phyloP scores from a whole-genome alignment of 2,113 vertebrate genomes.

The Tetraodon nigroviridis region DNA sequence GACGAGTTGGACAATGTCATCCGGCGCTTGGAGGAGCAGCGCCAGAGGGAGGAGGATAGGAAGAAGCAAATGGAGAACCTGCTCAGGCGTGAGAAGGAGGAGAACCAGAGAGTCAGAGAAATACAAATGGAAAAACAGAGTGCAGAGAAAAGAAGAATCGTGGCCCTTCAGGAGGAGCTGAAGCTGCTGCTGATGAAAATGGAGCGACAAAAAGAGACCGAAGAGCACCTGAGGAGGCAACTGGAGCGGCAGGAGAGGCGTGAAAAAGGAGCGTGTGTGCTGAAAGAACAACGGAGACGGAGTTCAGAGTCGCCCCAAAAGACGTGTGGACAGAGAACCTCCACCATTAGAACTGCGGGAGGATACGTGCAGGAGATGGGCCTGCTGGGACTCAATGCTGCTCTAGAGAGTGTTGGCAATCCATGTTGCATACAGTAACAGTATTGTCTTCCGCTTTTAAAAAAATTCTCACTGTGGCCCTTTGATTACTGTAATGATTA shows the following conservation, averaged over 20 bases:
- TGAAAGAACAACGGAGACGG: constrained; percentile 17
- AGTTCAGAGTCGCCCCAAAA: background rate
- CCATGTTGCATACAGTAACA: constrained; percentile 44
- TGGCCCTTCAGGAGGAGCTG: constrained; percentile 39
- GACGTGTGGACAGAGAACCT: constrained; percentile 1
- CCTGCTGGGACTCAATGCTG: constrained; percentile 47
- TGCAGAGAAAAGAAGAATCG: constrained; percentile 22
- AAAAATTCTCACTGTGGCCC: no score
- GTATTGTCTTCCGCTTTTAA: background rate
- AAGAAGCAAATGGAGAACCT: constrained; percentile 26
- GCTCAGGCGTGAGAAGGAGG: constrained; percentile 31
- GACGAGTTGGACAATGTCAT: constrained; percentile 39
- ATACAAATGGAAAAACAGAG: constrained; percentile 40
- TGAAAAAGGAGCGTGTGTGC: background rate
- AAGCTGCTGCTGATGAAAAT: constrained; percentile 23
- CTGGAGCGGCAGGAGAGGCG: constrained; percentile 19
- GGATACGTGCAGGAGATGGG: constrained; percentile 57
- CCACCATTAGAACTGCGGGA: constrained; percentile 4
- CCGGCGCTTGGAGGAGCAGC: constrained; percentile 34
- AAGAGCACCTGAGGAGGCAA: constrained; percentile 31
- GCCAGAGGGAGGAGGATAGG: constrained; percentile 26
- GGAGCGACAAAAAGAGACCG: constrained; percentile 23
- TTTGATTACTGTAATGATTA: background rate
- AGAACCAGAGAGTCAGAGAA: constrained; percentile 33
- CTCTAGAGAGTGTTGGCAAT: constrained; percentile 32